Percentiles rank a stretch among this genome's conserved stretches.
Conservation (phyloP, 2,888 invertebrate species). For the Pollenia angustigena region DNA sequence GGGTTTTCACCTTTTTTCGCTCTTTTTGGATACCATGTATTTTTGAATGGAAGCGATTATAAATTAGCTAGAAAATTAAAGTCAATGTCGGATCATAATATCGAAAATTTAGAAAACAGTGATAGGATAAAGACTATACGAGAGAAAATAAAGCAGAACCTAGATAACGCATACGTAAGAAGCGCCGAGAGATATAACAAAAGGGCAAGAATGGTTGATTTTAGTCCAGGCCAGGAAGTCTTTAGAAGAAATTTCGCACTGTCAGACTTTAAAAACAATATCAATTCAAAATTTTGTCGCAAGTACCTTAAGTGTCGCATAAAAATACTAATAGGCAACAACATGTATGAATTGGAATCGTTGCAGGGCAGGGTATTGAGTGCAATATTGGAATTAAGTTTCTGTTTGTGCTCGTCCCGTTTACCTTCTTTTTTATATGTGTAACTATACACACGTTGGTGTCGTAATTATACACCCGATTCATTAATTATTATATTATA, state of each 20-base stretch:
- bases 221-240: background rate
- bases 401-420: too few species aligned
- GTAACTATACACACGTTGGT: too few species aligned
- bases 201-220: background rate
- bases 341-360: too few species aligned
- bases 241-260: background rate
- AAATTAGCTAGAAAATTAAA: background rate
- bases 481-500: too few species aligned
- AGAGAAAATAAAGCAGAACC: background rate
- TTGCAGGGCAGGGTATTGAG: too few species aligned
- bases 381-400: too few species aligned
- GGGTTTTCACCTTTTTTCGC: conserved; percentile 1
- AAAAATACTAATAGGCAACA: too few species aligned
- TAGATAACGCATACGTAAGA: background rate
- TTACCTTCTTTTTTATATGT: too few species aligned
- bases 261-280: background rate
- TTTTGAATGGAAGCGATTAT: background rate
- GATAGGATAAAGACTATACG: background rate
- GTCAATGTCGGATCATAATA: background rate
- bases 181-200: background rate
- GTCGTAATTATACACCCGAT: too few species aligned
- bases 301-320: too few species aligned
- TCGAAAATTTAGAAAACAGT: background rate
- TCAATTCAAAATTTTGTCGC: background rate
- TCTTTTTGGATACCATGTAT: background rate